Evolutionary conservation across 2,888 invertebrate genomes (phyloP), one percentile per base, ranked within the genome.

Genomic region (Chrysodeixis includens): DNA sequence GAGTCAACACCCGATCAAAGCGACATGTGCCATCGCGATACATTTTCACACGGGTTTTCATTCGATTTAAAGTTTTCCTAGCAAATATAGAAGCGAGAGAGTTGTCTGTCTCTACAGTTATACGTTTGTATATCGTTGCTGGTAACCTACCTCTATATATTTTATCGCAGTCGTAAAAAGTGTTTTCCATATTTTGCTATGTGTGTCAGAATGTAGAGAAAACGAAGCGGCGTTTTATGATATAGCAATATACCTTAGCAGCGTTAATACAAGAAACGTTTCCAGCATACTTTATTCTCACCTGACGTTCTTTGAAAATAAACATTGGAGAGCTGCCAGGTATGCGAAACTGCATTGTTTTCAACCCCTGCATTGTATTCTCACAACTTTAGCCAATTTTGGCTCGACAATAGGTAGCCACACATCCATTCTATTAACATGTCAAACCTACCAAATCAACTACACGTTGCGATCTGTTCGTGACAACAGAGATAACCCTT

Each of bases 401-500:
- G 14, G 5, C 26, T 20, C 10, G 20, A 10, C 46, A 14, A 52
- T 52, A 22, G 22, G 26, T 26, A 32, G 16, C 0, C 18, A 30
- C 26, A 16, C 30, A 57, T 49, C 20, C 20, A 56, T 51, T 7
- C 56, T 30, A 49, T 60, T 62, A 58, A 51, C 52, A 59, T 59
- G 56, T 60, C 64, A 72, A 64, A 60, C 61, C 46, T 18, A 74
- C 70, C 71, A 72, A 78, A 86, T 90, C 91, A 89, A 84, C 82
- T 74, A 82, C 91, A 91, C 90, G 89, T 92, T 84, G 60, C 75
- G 77, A 87, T 87, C 74, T 94, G 94, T 74, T 85, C 67, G 67
- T 89, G 93, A 91, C 94, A 92, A 84, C 78, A 76, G 71, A 87
- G 92, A 91, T 90, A 92, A 88, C 88, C 90, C 90, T 88, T 88